These are phyloP conservation scores for Fulica atra DNA, from an alignment of 2,113 vertebrate species.

Conservation along the genomic window DNA sequence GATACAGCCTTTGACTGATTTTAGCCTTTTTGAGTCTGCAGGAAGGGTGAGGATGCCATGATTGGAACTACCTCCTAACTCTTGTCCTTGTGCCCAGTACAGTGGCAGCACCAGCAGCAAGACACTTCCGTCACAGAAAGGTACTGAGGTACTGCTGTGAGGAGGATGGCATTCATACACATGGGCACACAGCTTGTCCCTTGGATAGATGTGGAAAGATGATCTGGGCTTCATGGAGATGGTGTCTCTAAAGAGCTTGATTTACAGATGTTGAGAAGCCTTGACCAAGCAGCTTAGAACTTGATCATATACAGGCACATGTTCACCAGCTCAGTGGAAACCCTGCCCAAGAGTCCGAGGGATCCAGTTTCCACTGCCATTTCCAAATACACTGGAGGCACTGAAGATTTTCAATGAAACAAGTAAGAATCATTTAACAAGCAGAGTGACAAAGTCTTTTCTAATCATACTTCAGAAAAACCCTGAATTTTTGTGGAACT, in stretches of 20 bases:
- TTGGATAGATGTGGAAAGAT: neutral
- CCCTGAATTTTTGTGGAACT: neutral
- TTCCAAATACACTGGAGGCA: neutral
- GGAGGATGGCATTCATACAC: fast-evolving
- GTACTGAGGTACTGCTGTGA: fast-evolving
- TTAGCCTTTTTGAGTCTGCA: neutral
- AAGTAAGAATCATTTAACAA: neutral
- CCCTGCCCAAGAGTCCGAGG: neutral
- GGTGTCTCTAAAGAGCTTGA: neutral
- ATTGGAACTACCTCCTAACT: neutral
- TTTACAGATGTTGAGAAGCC: neutral
- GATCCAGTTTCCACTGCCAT: neutral
- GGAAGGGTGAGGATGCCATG: neutral
- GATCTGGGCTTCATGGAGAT: neutral
- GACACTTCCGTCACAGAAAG: neutral
- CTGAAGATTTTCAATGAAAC: neutral
- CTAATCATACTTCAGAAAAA: neutral
- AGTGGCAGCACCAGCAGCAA: neutral
- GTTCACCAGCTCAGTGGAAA: neutral
- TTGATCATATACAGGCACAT: neutral
- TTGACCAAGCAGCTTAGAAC: neutral
- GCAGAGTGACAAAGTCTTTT: neutral
- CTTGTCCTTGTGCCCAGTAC: fast-evolving
- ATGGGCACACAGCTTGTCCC: neutral
- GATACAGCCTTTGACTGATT: neutral